Percentiles rank a stretch among this genome's conserved stretches.
Evolutionary conservation across 2,797 vertebrate genomes (phyloP).

Genomic region (Artibeus jamaicensis): DNA sequence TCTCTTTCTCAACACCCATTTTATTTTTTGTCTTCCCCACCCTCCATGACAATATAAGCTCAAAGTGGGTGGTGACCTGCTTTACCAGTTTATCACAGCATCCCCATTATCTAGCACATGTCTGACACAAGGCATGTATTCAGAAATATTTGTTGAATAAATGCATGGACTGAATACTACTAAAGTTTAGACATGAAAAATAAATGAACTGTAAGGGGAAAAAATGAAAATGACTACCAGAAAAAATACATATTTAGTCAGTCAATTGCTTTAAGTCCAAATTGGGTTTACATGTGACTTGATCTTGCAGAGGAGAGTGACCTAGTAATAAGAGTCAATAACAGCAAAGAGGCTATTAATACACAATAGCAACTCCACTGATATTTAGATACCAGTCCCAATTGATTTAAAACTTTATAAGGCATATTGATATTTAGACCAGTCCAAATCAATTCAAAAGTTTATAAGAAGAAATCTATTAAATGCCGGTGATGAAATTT

Average conservation of each 20-base stretch:
- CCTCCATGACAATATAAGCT: neutral
- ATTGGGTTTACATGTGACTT: neutral
- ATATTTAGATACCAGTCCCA: neutral
- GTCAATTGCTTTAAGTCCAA: neutral
- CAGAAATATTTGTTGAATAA: neutral
- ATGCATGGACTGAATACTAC: neutral
- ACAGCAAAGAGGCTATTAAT: neutral
- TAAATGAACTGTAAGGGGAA: neutral
- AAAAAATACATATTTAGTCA: neutral
- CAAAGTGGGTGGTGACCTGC: neutral
- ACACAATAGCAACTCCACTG: neutral
- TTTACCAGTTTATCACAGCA: neutral
- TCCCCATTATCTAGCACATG: neutral
- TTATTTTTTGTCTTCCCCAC: neutral
- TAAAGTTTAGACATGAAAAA: neutral
- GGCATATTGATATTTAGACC: neutral
- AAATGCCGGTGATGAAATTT: neutral
- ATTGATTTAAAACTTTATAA: neutral
- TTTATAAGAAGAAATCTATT: constrained; percentile 26
- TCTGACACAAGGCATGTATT: neutral
- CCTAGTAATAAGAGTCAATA: neutral
- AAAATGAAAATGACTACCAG: neutral
- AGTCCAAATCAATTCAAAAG: constrained; percentile 18
- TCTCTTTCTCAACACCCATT: neutral
- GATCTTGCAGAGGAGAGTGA: neutral